phyloP scores from a whole-genome alignment of 2,888 invertebrate species.

The Aphrophora alni region DNA sequence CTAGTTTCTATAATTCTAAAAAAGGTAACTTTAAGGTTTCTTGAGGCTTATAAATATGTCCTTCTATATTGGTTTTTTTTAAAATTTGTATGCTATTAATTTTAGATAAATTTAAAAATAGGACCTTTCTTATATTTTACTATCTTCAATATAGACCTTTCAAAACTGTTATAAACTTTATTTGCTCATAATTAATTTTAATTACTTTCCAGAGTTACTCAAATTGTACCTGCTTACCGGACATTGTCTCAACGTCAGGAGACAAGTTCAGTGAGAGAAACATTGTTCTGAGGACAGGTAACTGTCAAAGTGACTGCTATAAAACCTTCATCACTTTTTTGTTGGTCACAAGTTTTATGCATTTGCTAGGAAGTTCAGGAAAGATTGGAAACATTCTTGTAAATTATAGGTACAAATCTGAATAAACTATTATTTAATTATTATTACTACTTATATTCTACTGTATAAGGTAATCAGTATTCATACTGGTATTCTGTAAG shows the following conservation, averaged over 20 bases:
- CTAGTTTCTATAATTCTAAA: too few species aligned
- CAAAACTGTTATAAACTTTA: too few species aligned
- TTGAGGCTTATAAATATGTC: too few species aligned
- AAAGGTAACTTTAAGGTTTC: too few species aligned
- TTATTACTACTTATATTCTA: neutral
- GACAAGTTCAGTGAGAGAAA: conserved; percentile 17
- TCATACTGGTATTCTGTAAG: too few species aligned
- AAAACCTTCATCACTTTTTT: conserved; percentile 60
- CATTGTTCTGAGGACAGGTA: conserved; percentile 56
- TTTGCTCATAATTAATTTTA: too few species aligned
- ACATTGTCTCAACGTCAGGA: conserved; percentile 26
- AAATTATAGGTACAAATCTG: conserved; percentile 61
- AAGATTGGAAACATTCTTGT: conserved; percentile 70
- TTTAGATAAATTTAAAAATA: too few species aligned
- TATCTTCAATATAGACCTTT: too few species aligned
- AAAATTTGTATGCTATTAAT: too few species aligned
- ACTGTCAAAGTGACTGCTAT: conserved; percentile 61
- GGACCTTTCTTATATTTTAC: too few species aligned
- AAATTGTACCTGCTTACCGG: conserved; percentile 54
- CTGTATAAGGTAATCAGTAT: too few species aligned
- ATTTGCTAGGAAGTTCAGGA: conserved; percentile 69
- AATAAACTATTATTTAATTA: neutral
- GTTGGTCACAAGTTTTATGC: conserved; percentile 61
- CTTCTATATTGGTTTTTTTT: too few species aligned
- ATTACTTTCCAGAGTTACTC: conserved; percentile 53